Conservation (phyloP, 1,140 invertebrate species). For the Bacillus rossius region DNA sequence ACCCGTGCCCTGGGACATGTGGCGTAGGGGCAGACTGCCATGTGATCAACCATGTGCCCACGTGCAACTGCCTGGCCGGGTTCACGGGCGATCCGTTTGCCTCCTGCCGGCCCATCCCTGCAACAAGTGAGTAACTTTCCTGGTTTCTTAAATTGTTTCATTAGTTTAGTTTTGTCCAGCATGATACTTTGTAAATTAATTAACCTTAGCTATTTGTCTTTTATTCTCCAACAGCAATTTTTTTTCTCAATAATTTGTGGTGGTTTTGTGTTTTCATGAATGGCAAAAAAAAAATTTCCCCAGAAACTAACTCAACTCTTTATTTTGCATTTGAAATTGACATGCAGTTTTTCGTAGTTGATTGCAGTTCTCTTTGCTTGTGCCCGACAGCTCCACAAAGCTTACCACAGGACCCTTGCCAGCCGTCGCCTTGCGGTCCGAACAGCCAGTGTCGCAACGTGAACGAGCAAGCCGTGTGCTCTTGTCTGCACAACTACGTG, state of each 20-base stretch:
- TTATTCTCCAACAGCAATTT: no score
- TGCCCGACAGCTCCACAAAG: constrained; percentile 15
- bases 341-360: no score
- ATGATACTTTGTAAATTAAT: no score
- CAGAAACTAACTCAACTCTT: no score
- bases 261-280: no score
- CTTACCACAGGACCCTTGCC: constrained; percentile 38
- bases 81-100: constrained; percentile 76
- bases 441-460: constrained; percentile 49
- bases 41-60: constrained; percentile 64
- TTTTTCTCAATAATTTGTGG: no score
- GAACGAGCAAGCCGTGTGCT: constrained; percentile 49
- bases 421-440: constrained; percentile 50
- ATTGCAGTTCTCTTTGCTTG: no score
- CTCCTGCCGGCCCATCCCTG: constrained; percentile 41
- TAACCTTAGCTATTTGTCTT: no score
- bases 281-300: no score
- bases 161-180: no score
- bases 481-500: constrained; percentile 48
- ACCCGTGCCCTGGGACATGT: constrained; percentile 69
- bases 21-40: constrained; percentile 67
- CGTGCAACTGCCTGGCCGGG: constrained; percentile 66
- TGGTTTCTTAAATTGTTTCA: no score
- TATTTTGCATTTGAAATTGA: no score
- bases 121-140: constrained; percentile 7